Percentiles rank a stretch among this genome's conserved stretches.
These are phyloP conservation scores for Physeter macrocephalus DNA, from an alignment of 2,113 vertebrate genomes.

Conservation along the genomic window DNA sequence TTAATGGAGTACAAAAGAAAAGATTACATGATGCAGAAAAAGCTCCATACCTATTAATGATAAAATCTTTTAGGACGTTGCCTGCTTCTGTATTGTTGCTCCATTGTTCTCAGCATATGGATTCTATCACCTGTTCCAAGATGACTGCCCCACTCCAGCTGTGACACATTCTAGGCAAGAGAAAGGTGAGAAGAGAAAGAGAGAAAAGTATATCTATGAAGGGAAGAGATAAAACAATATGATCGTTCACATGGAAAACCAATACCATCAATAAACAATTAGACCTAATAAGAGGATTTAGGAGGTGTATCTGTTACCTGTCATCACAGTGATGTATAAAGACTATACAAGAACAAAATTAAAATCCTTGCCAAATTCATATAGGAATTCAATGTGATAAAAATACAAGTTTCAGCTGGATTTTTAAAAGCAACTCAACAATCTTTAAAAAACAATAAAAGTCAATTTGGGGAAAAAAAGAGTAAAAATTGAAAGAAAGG, in stretches of 20 bases:
- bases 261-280: neutral
- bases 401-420: neutral
- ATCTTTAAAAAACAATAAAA: neutral
- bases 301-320: neutral
- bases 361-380: neutral
- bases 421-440: neutral
- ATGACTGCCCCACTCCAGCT: neutral
- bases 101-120: neutral
- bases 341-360: neutral
- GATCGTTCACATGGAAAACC: neutral
- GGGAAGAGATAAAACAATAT: neutral
- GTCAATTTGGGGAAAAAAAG: neutral
- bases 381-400: neutral
- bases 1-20: neutral
- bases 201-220: neutral
- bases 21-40: neutral
- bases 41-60: neutral
- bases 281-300: neutral
- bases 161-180: neutral
- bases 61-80: neutral
- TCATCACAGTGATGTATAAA: neutral
- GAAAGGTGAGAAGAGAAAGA: neutral
- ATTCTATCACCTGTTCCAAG: neutral
- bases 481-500: neutral
- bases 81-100: neutral